phyloP scores from a whole-genome alignment of 2,113 vertebrate species.

The Pimephales promelas region DNA sequence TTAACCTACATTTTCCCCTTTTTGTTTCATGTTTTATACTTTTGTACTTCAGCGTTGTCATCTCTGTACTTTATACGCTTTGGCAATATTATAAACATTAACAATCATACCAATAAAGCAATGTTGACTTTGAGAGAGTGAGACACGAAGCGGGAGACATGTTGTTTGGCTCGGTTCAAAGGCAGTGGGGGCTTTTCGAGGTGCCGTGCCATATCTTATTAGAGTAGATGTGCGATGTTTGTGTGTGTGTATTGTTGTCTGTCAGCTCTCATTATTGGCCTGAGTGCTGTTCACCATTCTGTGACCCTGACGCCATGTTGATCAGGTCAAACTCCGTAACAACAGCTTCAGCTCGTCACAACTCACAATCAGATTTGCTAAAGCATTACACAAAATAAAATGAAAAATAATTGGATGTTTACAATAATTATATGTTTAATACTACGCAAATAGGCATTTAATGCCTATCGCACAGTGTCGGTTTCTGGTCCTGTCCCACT shows the following conservation, averaged over 20 bases:
- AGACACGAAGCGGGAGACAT: neutral
- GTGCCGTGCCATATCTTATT: conserved; percentile 51
- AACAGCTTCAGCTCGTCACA: conserved; percentile 23
- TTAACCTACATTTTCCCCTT: neutral
- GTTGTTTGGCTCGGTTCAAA: conserved; percentile 15
- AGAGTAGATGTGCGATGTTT: conserved; percentile 46
- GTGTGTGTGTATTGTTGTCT: conserved; percentile 32
- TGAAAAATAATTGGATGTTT: too few species aligned
- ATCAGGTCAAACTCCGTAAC: conserved; percentile 34
- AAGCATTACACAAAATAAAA: neutral
- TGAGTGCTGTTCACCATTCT: conserved; percentile 32
- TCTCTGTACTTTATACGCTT: neutral
- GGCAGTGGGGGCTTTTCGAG: conserved; percentile 19
- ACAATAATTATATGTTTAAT: too few species aligned
- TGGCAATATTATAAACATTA: conserved; percentile 1
- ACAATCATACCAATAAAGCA: neutral
- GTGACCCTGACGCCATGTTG: conserved; percentile 53
- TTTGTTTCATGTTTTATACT: neutral
- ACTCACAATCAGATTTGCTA: neutral
- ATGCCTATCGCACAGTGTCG: neutral
- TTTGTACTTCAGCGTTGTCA: neutral
- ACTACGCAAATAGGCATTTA: neutral
- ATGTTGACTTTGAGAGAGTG: neutral
- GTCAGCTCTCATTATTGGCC: conserved; percentile 46
- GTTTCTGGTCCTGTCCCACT: conserved; percentile 1